Percentiles rank a stretch among this genome's conserved stretches.
Evolutionary conservation across 2,888 invertebrate species (phyloP).

Genomic region (Dioctria rufipes): DNA sequence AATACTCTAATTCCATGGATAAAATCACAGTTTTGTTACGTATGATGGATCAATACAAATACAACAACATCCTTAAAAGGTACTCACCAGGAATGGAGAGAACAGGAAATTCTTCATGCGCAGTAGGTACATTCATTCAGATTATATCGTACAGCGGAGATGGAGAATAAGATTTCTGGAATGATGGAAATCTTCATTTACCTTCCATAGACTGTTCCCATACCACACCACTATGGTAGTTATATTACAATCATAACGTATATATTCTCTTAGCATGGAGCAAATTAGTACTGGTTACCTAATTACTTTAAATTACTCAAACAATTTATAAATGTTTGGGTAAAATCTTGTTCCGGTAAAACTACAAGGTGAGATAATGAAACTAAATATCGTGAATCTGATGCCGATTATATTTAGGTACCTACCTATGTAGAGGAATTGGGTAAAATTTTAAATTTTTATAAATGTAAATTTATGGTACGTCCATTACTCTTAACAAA

Average conservation of each 20-base stretch:
- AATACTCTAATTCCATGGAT: slow-evolving; percentile 16
- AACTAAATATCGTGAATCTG: neutral
- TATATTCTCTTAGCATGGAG: neutral
- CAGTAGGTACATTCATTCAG: neutral
- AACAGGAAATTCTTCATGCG: slow-evolving; percentile 1
- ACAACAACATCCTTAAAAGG: slow-evolving; percentile 5
- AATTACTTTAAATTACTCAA: slow-evolving; percentile 28
- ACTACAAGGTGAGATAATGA: neutral
- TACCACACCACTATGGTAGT: too few relatives aligned
- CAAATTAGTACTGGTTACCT: neutral
- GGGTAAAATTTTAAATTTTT: slow-evolving; percentile 19
- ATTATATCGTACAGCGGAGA: slow-evolving; percentile 5
- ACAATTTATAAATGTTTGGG: neutral
- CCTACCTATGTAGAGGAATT: neutral
- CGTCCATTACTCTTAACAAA: neutral
- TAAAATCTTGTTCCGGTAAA: neutral
- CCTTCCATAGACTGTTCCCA: too few relatives aligned
- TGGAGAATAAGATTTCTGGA: slow-evolving; percentile 5
- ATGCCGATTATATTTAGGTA: neutral
- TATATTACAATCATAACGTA: too few relatives aligned
- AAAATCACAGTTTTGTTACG: neutral
- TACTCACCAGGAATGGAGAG: neutral
- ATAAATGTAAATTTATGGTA: neutral
- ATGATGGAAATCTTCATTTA: neutral
- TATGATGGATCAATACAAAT: slow-evolving; percentile 30